Evolutionary conservation across 2,888 invertebrate genomes (phyloP).

Genomic region (Aricia artaxerxes): DNA sequence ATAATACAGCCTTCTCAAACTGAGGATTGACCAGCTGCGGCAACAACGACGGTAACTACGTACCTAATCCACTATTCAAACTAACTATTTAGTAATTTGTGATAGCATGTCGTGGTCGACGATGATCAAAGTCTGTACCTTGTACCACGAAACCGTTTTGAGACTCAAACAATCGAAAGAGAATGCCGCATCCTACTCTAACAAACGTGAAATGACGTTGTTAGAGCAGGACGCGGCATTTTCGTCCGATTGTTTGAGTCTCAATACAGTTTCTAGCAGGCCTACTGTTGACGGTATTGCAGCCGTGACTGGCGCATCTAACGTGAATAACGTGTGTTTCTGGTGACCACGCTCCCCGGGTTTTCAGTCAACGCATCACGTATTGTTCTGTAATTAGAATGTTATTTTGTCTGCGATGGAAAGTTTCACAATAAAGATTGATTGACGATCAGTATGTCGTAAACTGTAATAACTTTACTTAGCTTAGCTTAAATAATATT

Average conservation of each 20-base stretch:
- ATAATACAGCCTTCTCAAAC: too few relatives aligned
- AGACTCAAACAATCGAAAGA: too few relatives aligned
- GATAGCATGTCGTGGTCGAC: neutral
- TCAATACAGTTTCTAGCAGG: too few relatives aligned
- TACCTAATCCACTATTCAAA: too few relatives aligned
- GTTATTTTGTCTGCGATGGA: neutral
- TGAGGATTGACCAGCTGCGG: too few relatives aligned
- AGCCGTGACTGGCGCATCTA: neutral
- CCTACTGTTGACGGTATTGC: neutral
- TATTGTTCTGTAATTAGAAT: neutral
- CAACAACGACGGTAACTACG: too few relatives aligned
- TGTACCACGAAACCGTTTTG: neutral
- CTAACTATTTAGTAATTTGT: too few relatives aligned
- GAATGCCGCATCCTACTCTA: too few relatives aligned
- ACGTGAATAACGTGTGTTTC: neutral
- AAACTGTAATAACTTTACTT: neutral
- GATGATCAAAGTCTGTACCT: neutral
- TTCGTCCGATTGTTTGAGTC: too few relatives aligned
- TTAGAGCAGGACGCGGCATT: too few relatives aligned
- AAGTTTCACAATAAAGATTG: neutral
- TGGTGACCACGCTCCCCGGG: neutral
- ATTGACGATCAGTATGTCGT: neutral
- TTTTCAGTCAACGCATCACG: neutral
- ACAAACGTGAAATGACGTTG: too few relatives aligned
- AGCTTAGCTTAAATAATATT: too few relatives aligned